These are phyloP conservation scores for Pardalotus punctatus DNA, from an alignment of 2,113 vertebrate species.

Conservation along the genomic window DNA sequence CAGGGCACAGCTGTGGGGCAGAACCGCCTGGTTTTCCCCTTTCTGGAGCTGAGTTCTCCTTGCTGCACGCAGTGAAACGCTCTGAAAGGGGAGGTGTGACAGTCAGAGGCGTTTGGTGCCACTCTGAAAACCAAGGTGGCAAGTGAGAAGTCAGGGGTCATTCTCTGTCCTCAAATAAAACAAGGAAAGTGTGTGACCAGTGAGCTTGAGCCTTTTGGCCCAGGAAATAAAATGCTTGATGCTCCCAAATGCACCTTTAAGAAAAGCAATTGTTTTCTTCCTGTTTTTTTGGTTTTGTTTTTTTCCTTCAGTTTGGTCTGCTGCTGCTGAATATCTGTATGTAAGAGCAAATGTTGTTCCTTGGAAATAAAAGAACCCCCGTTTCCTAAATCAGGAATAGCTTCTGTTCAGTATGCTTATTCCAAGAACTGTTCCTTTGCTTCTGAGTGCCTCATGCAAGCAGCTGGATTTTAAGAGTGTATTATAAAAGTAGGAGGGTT, in stretches of 20 bases:
- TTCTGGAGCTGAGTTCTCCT: background rate
- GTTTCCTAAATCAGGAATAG: background rate
- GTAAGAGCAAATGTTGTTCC: background rate
- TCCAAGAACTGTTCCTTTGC: background rate
- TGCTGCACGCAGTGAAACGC: fast-evolving
- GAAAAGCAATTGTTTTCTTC: background rate
- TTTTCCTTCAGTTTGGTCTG: background rate
- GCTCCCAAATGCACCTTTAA: background rate
- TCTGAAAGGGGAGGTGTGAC: background rate
- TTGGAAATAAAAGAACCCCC: background rate
- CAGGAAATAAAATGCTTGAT: background rate
- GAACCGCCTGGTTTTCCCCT: background rate
- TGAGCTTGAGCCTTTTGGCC: background rate
- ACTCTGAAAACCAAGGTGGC: background rate
- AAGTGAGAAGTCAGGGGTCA: background rate
- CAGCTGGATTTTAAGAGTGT: background rate
- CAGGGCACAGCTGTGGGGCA: background rate
- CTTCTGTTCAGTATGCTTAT: background rate
- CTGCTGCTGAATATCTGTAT: background rate
- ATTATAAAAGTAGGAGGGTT: fast-evolving
- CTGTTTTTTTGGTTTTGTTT: too few species aligned
- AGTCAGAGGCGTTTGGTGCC: background rate
- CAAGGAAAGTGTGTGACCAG: background rate
- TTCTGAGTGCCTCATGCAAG: background rate
- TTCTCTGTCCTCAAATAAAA: background rate